phyloP scores from a whole-genome alignment of 2,113 vertebrate genomes.

The Australoheros scitulus region DNA sequence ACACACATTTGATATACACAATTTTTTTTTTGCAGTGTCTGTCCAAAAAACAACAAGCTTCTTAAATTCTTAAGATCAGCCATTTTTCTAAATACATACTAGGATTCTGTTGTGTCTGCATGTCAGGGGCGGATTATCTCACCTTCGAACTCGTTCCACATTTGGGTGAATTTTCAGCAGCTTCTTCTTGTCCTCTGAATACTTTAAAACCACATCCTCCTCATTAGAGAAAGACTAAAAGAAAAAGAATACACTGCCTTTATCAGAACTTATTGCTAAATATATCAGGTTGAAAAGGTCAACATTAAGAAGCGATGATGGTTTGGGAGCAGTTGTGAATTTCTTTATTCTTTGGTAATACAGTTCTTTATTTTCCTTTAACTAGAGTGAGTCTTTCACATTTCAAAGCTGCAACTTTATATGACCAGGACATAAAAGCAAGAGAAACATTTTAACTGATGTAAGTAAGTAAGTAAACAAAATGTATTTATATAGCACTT shows the following conservation, averaged over 20 bases:
- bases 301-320: accelerated
- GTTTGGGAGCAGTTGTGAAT: accelerated
- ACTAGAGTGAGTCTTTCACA: accelerated
- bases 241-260: neutral
- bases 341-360: neutral
- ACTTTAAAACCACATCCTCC: neutral
- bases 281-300: neutral
- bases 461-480: too few relatives aligned
- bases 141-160: constrained; percentile 58
- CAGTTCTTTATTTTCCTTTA: accelerated
- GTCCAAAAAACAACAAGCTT: neutral
- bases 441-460: accelerated
- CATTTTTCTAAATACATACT: neutral
- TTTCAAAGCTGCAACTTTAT: neutral
- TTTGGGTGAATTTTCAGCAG: constrained; percentile 36
- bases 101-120: neutral
- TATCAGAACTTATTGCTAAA: neutral
- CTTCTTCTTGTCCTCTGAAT: constrained; percentile 22
- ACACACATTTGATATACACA: neutral
- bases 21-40: too few relatives aligned
- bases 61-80: neutral
- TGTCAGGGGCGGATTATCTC: neutral
- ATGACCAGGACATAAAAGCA: neutral
- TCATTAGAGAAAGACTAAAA: accelerated
- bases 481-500: too few relatives aligned